A percentile compares a stretch with the other conserved stretches of the same genome.
Conservation (phyloP, 2,113 vertebrate species). For the Actenoides hombroni region DNA sequence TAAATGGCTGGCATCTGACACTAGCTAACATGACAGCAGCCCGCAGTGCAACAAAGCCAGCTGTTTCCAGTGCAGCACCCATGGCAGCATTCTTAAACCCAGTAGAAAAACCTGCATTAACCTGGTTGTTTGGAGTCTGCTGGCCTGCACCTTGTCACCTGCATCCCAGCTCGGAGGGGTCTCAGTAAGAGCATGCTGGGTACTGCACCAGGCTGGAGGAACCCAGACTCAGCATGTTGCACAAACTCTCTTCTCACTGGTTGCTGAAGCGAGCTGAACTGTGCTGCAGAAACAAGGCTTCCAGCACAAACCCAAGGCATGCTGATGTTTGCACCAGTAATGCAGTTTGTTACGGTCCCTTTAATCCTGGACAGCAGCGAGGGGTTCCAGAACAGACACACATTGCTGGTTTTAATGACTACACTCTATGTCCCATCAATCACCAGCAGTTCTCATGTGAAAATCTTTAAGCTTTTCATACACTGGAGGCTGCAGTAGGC, state of each 20-base stretch:
- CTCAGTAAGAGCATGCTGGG: background rate
- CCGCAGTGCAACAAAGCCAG: slow-evolving; percentile 1
- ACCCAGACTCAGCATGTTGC: background rate
- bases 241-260: background rate
- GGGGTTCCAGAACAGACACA: background rate
- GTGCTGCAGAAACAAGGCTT: background rate
- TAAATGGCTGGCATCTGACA: slow-evolving; percentile 66
- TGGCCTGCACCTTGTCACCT: background rate
- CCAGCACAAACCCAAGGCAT: background rate
- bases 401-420: background rate
- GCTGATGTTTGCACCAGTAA: background rate
- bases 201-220: background rate
- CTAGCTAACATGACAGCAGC: background rate
- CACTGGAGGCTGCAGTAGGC: background rate
- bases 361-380: background rate
- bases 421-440: background rate
- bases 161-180: background rate
- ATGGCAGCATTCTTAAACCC: background rate
- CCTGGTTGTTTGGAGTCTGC: background rate
- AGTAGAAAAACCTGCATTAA: background rate
- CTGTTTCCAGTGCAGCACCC: background rate
- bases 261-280: background rate
- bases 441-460: background rate
- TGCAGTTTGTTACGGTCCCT: background rate
- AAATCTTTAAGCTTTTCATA: slow-evolving; percentile 1